phyloP scores from a whole-genome alignment of 2,888 invertebrate species.

The Sericinus montela region DNA sequence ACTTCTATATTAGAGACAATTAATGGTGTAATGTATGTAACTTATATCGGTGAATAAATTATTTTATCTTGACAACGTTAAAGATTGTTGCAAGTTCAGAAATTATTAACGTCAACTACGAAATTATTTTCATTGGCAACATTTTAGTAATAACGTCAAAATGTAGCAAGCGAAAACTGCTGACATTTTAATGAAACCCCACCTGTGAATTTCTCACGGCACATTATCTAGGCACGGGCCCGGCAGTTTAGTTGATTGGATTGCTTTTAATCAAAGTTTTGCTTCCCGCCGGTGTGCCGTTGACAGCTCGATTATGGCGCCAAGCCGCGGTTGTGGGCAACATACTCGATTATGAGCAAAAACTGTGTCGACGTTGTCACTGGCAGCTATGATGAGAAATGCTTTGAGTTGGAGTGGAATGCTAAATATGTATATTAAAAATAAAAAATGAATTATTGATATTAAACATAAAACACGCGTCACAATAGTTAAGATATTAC shows the following conservation, averaged over 20 bases:
- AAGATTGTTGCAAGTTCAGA: too few species aligned
- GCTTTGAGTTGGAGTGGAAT: not conserved
- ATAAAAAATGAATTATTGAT: too few species aligned
- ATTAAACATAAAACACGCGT: too few species aligned
- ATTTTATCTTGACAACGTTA: too few species aligned
- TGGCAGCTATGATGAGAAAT: constrained; percentile 5
- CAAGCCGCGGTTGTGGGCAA: constrained; percentile 15
- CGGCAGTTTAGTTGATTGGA: constrained; percentile 33
- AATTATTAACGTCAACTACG: too few species aligned
- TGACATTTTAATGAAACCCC: constrained; percentile 17
- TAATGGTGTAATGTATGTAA: too few species aligned
- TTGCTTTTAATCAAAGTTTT: constrained; percentile 36
- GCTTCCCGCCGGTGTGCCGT: constrained; percentile 26
- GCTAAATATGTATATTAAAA: too few species aligned
- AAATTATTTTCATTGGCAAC: too few species aligned
- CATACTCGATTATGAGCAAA: constrained; percentile 20
- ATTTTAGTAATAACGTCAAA: constrained; percentile 1
- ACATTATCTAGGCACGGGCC: constrained; percentile 22
- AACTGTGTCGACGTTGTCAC: constrained; percentile 19
- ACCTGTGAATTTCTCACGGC: constrained; percentile 23
- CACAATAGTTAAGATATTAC: too few species aligned
- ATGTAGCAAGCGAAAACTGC: not conserved
- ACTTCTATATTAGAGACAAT: too few species aligned
- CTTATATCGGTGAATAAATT: too few species aligned
- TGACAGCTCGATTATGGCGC: constrained; percentile 31